These are phyloP conservation scores for Acleris literana DNA, from an alignment of 2,888 invertebrate genomes.

Conservation along the genomic window DNA sequence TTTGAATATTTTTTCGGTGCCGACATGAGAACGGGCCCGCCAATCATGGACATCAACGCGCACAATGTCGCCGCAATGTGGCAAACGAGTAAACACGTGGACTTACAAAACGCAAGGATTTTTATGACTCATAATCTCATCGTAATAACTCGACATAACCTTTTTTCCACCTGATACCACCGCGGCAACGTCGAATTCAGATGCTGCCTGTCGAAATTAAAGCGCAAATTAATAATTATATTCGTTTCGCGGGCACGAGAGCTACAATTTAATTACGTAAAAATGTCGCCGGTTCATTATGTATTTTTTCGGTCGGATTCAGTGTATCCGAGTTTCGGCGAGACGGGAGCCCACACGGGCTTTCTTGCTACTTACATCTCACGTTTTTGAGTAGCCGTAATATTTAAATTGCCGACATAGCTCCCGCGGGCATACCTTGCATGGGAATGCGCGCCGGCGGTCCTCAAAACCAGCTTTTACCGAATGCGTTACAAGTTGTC, in stretches of 20 bases:
- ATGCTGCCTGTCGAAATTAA: conserved; percentile 59
- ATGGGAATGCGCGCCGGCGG: conserved; percentile 80
- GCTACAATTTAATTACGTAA: conserved; percentile 79
- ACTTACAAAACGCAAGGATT: conserved; percentile 60
- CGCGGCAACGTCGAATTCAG: conserved; percentile 61
- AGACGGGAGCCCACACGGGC: conserved; percentile 73
- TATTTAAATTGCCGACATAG: conserved; percentile 82
- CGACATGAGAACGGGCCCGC: conserved; percentile 71
- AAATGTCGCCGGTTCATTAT: conserved; percentile 72
- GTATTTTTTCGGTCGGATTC: conserved; percentile 70
- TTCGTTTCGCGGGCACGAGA: conserved; percentile 56
- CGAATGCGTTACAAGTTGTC: conserved; percentile 76
- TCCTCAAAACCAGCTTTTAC: conserved; percentile 78
- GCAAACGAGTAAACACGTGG: conserved; percentile 40
- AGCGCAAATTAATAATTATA: conserved; percentile 72
- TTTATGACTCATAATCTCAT: conserved; percentile 74
- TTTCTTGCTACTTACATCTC: conserved; percentile 79
- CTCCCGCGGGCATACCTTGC: conserved; percentile 80
- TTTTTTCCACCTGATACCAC: conserved; percentile 58
- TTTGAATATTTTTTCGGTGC: conserved; percentile 80
- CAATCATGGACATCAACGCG: conserved; percentile 46
- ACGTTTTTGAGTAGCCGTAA: conserved; percentile 82
- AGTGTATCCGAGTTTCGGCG: conserved; percentile 70
- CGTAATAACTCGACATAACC: conserved; percentile 56
- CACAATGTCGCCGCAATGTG: conserved; percentile 50